Evolutionary conservation across 2,113 vertebrate species (phyloP).

Genomic region (Pontoporia blainvillei): DNA sequence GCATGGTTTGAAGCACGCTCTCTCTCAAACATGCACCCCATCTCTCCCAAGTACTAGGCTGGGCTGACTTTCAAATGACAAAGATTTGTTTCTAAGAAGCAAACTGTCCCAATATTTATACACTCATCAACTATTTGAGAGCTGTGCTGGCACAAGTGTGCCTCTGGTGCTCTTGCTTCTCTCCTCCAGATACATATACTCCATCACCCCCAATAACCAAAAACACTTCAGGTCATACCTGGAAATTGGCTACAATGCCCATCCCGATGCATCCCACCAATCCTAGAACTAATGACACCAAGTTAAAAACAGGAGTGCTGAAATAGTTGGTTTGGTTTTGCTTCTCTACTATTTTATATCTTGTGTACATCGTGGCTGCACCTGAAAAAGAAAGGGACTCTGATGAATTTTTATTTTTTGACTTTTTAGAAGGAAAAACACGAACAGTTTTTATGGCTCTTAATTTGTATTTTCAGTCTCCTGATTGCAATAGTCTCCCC

Average conservation of each 20-base stretch:
- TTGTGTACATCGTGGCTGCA: slow-evolving; percentile 87
- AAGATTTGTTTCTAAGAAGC: background rate
- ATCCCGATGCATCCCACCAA: slow-evolving; percentile 89
- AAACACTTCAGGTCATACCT: slow-evolving; percentile 80
- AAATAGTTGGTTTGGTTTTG: slow-evolving; percentile 76
- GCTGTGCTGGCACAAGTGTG: background rate
- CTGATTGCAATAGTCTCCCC: background rate
- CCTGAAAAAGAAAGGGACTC: slow-evolving; percentile 79
- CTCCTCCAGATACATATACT: background rate
- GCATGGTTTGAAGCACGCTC: rapidly evolving
- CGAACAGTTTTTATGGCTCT: background rate
- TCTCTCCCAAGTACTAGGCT: background rate
- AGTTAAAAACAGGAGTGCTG: slow-evolving; percentile 79
- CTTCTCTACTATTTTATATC: slow-evolving; percentile 90
- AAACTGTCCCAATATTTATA: background rate
- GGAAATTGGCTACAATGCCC: slow-evolving; percentile 94
- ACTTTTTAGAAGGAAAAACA: background rate
- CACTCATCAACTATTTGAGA: background rate
- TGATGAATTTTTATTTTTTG: background rate
- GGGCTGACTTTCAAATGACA: background rate
- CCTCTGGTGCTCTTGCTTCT: background rate
- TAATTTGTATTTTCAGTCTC: background rate
- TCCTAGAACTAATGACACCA: slow-evolving; percentile 80
- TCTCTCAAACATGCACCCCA: background rate
- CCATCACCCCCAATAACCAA: background rate